These are phyloP conservation scores for Hydropsyche tenuis DNA, from an alignment of 1,140 invertebrate genomes.

Conservation along the genomic window DNA sequence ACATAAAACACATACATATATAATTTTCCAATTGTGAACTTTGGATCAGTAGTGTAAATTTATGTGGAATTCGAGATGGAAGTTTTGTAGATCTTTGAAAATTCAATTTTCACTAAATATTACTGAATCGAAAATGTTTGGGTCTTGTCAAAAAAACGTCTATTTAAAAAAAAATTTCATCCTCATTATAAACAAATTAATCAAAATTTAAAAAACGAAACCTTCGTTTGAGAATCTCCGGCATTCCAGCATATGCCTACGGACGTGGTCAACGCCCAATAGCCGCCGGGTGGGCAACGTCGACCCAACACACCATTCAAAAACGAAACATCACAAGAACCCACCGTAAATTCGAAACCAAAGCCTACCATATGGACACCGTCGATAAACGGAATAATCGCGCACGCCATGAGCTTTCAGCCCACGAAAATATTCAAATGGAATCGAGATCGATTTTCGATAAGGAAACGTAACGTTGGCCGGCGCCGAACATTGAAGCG, in stretches of 20 bases:
- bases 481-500: neutral
- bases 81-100: too few relatives aligned
- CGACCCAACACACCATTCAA: neutral
- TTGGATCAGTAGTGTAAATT: too few relatives aligned
- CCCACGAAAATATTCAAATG: slow-evolving; percentile 9
- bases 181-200: too few relatives aligned
- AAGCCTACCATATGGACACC: neutral
- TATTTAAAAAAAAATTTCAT: too few relatives aligned
- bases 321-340: neutral
- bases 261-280: slow-evolving; percentile 32
- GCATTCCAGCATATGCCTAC: neutral
- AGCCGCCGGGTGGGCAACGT: slow-evolving; percentile 30
- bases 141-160: too few relatives aligned
- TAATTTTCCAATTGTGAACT: too few relatives aligned
- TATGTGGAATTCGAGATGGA: too few relatives aligned
- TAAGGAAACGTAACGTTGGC: neutral
- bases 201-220: neutral
- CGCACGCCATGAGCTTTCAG: neutral
- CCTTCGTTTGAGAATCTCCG: neutral
- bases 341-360: neutral
- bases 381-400: neutral
- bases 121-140: too few relatives aligned
- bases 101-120: too few relatives aligned
- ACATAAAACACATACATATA: too few relatives aligned
- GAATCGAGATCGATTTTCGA: slow-evolving; percentile 6